These are phyloP conservation scores for Polymixis flavicincta DNA, from an alignment of 2,888 invertebrate species.

Conservation along the genomic window DNA sequence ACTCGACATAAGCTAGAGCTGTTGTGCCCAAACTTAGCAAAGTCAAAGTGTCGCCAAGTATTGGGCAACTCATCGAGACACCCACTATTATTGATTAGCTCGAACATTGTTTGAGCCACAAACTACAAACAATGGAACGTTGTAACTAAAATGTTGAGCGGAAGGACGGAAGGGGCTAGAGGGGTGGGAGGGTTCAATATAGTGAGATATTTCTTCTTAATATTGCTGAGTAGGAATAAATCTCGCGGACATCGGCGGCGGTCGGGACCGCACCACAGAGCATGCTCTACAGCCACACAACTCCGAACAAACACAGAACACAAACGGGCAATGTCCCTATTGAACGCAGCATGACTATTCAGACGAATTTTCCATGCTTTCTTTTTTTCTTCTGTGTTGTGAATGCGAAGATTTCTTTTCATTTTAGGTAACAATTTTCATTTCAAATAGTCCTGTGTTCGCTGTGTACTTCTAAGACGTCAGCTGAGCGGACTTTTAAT, in stretches of 20 bases:
- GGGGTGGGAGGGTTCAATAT: not conserved
- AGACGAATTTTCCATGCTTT: not conserved
- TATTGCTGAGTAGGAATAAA: conserved; percentile 61
- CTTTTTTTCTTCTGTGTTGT: not conserved
- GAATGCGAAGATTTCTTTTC: not conserved
- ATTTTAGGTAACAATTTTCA: not conserved
- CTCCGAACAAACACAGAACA: not conserved
- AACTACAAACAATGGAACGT: not conserved
- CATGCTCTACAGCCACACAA: not conserved
- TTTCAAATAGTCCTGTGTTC: not conserved
- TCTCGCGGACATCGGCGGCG: conserved; percentile 36
- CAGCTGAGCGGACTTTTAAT: not conserved
- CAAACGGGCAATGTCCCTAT: not conserved
- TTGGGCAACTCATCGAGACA: conserved; percentile 28
- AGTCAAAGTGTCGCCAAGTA: conserved; percentile 26
- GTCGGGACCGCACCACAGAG: conserved; percentile 7
- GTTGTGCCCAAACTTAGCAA: conserved; percentile 1
- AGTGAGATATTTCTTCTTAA: conserved; percentile 36
- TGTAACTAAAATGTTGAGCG: not conserved
- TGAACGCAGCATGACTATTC: not conserved
- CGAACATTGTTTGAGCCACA: conserved; percentile 17
- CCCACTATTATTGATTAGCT: conserved; percentile 29
- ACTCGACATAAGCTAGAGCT: not conserved
- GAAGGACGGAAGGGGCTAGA: too few relatives aligned
- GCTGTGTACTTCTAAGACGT: not conserved